Conservation (phyloP, 2,888 invertebrate genomes). For the Scelioninae gen. 2 region DNA sequence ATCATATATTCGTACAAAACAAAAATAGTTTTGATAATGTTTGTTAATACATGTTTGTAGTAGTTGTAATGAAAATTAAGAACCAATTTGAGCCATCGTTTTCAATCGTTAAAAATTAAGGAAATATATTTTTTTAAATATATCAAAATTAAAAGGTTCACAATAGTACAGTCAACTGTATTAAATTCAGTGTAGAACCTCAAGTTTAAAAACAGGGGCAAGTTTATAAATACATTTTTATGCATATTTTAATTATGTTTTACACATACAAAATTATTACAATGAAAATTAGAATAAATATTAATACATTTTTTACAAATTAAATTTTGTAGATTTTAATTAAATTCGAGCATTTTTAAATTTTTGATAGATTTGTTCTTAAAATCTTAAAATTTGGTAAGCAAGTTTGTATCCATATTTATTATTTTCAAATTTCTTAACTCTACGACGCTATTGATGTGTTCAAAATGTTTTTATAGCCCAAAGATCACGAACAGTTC, state of each 20-base stretch:
- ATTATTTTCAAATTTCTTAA: background rate
- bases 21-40: background rate
- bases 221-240: background rate
- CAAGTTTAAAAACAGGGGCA: background rate
- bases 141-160: slow-evolving; percentile 11
- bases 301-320: too few species aligned
- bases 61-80: background rate
- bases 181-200: slow-evolving; percentile 28
- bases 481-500: slow-evolving; percentile 65
- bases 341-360: background rate
- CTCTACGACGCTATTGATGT: slow-evolving; percentile 13
- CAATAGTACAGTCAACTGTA: slow-evolving; percentile 29
- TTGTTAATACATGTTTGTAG: background rate
- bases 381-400: background rate
- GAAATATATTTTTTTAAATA: slow-evolving; percentile 14
- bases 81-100: background rate
- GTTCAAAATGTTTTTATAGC: slow-evolving; percentile 17
- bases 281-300: too few species aligned
- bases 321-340: too few species aligned
- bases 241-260: too few species aligned
- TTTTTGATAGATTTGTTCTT: background rate
- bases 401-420: too few species aligned
- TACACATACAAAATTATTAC: too few species aligned
- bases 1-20: background rate
- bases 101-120: background rate